Base-by-base conservation (phyloP, 2,113 vertebrate species). In the Edolisoma coerulescens region DNA sequence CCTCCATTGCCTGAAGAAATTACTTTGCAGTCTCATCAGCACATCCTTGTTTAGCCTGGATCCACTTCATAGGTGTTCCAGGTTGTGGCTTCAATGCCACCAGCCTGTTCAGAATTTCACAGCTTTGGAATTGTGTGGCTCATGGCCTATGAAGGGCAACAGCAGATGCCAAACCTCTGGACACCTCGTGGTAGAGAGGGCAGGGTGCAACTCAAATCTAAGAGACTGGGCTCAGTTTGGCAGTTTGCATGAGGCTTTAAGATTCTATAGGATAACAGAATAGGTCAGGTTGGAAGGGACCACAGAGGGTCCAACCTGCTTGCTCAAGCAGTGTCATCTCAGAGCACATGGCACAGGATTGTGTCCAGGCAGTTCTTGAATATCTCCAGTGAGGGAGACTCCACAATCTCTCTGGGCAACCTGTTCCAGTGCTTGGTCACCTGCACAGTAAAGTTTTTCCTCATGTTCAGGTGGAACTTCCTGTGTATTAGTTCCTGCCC, bases 121-220 rank as follows among this genome's bases (percentile, higher is more conserved):
- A 1, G 39, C 26, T 30, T 65, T 33, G n/a, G n/a, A 42, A 65
- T 78, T 81, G 41, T n/a, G 47, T 33, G 26, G n/a, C 10, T 90
- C 7, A 1, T 47, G 70, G 27, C 32, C 37, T 45, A 0, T 28
- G 65, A 64, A 44, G 32, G 33, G 22, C 45, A 84, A 53, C 22
- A 75, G 84, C 26, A 68, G 56, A 59, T 57, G 18, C 7, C 67
- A 64, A 79, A 71, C 21, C 52, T 50, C 5, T 27, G 27, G 49
- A 42, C 21, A 52, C 2, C 13, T 73, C 0, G 0, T 2, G 1
- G 33, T 4, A 59, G 52, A 21, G 32, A 79, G 35, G 22, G 13
- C 39, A 88, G 41, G 35, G 28, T 3, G 1, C 17, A 22, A 37
- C 28, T 54, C 61, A 41, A 49, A 57, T 59, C 8, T 11, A 26